These are phyloP conservation scores for Ochotona curzoniae DNA, from an alignment of 2,113 vertebrate species.

Conservation along the genomic window DNA sequence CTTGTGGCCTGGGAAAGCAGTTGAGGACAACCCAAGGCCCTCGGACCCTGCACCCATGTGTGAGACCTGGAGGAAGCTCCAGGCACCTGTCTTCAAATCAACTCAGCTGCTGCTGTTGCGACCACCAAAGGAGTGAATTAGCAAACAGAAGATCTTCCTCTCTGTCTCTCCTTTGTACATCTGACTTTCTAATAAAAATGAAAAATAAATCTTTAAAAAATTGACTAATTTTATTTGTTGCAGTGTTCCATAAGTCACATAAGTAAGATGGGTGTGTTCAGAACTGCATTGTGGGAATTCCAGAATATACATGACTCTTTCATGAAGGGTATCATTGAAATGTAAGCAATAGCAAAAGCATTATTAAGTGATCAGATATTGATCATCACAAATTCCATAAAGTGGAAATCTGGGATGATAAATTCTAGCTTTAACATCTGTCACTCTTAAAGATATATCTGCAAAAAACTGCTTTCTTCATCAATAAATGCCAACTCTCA, in stretches of 20 bases:
- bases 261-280: background rate
- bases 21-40: no score
- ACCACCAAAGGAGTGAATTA: no score
- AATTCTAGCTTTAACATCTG: background rate
- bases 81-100: no score
- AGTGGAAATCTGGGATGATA: background rate
- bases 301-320: background rate
- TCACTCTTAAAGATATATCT: background rate
- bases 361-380: background rate
- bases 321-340: background rate
- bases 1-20: no score
- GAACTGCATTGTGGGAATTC: background rate
- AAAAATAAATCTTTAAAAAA: background rate
- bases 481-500: background rate
- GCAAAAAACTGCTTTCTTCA: background rate
- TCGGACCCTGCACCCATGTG: no score
- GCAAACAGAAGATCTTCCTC: no score
- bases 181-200: no score
- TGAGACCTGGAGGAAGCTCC: no score
- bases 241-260: background rate
- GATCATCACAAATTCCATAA: background rate
- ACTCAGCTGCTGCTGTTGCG: no score
- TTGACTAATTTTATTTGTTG: constrained; percentile 25
- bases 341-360: background rate
- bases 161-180: no score